Conservation (phyloP, 2,113 vertebrate species). For the Narcine bancroftii region DNA sequence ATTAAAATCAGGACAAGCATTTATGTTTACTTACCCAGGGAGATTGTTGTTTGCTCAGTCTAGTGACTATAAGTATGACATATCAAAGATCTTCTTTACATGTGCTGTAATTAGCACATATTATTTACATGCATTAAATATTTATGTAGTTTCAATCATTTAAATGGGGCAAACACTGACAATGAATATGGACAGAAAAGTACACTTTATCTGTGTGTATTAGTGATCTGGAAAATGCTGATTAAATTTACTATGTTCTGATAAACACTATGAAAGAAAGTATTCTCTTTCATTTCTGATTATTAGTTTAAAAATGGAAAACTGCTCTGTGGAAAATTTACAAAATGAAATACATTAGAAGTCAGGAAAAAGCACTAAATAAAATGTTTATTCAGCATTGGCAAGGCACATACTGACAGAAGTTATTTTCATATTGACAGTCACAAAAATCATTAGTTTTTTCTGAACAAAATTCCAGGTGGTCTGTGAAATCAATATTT, state of each 20-base stretch:
- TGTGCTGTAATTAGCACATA: constrained; percentile 28
- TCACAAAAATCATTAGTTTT: neutral
- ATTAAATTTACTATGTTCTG: neutral
- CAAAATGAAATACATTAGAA: neutral
- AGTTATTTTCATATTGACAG: neutral
- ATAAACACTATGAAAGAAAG: neutral
- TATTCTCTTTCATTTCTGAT: neutral
- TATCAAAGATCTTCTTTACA: constrained; percentile 35
- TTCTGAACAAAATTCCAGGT: neutral
- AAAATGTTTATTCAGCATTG: neutral
- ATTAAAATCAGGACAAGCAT: constrained; percentile 36
- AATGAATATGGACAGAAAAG: constrained; percentile 8
- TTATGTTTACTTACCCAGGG: constrained; percentile 27
- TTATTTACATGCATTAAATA: constrained; percentile 31
- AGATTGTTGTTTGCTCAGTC: neutral
- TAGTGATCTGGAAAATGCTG: neutral
- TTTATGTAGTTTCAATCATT: constrained; percentile 29
- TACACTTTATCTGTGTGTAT: neutral
- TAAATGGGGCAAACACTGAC: constrained; percentile 24
- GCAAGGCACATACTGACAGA: neutral
- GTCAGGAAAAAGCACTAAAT: neutral
- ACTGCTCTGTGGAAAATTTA: neutral
- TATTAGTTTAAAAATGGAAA: neutral
- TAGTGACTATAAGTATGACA: constrained; percentile 19
- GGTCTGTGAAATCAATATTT: neutral